Base-by-base conservation (phyloP, 2,888 invertebrate species). In the Congeria kusceri region DNA sequence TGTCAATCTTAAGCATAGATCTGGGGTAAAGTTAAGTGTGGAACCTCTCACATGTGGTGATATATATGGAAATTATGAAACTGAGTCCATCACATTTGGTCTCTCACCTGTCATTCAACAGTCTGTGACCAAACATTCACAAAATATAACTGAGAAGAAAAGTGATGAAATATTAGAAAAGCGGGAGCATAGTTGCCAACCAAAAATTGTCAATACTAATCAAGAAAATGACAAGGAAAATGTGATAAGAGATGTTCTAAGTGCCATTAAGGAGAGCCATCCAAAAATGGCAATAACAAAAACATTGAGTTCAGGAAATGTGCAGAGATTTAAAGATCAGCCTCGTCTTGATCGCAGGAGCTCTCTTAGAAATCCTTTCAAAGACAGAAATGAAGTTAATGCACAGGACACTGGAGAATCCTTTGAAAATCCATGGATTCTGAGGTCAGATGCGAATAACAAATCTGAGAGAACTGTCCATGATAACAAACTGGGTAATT, bases 31-130 rank as follows among this genome's bases (percentile, higher is more conserved):
- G 39, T 70, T 11, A 5, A 46, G 11, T 39, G 3, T 39, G 9
- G 13, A 39, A 39, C 77, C 83, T 29, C 83, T 79, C 47, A 83
- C 83, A n/a, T 83, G 83, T 79, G 76, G 70, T 4, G 83, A 83
- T 68, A 70, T 79, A 4, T 83, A 74, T 70, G 83, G 83, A 13
- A 25, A 58, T 27, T 79, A 83, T 77, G 83, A 83, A 64, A 76
- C 57, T 9, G 72, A 65, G 15, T 56, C 39, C 1, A 15, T 39
- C 39, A 39, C 39, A 39, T 3, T 39, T 39, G 9, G 39, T 39
- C 15, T 11, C 3, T 39, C 39, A 39, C 13, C 39, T 3, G 39
- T 13, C 39, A 39, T 39, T 39, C 39, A 39, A 39, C 3, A 39
- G 39, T 9, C 39, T 7, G 39, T 39, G 39, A 13, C 15, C 9